Evolutionary conservation across 92 coral and sea anemone species (phyloP).

Genomic region (Phymanthus crucifer): DNA sequence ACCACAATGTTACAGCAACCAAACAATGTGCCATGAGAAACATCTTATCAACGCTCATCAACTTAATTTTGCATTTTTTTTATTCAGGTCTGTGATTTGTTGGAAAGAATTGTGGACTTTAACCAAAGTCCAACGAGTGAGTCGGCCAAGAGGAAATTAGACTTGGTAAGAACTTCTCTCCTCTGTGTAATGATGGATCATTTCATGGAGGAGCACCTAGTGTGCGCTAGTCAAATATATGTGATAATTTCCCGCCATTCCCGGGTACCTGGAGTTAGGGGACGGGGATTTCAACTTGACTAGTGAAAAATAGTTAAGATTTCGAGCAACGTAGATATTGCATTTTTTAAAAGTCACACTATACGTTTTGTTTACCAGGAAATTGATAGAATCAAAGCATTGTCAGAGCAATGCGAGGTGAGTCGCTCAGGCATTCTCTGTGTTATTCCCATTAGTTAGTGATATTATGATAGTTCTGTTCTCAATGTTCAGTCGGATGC

Average conservation of each 20-base stretch:
- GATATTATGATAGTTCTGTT: neutral
- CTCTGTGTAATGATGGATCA: too few species aligned
- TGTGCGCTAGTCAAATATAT: too few species aligned
- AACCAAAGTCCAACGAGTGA: conserved; percentile 86
- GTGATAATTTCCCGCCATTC: too few species aligned
- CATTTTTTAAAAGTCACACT: neutral
- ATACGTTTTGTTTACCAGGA: conserved; percentile 46
- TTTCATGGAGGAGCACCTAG: too few species aligned
- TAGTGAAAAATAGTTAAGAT: too few species aligned
- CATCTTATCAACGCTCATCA: neutral
- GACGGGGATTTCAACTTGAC: too few species aligned
- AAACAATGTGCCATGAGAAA: neutral
- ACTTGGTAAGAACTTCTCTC: conserved; percentile 58
- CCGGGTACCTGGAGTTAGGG: too few species aligned
- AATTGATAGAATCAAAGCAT: conserved; percentile 61
- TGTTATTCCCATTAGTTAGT: neutral
- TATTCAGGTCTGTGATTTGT: conserved; percentile 70
- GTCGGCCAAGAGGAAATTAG: conserved; percentile 91
- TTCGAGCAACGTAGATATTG: neutral
- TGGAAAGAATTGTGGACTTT: conserved; percentile 71
- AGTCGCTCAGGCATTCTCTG: neutral
- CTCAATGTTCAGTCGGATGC: conserved; percentile 11
- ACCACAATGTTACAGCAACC: neutral
- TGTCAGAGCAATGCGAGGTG: conserved; percentile 69
- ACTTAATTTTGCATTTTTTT: neutral